Conservation (phyloP, 2,113 vertebrate genomes). For the Pseudorasbora parva region DNA sequence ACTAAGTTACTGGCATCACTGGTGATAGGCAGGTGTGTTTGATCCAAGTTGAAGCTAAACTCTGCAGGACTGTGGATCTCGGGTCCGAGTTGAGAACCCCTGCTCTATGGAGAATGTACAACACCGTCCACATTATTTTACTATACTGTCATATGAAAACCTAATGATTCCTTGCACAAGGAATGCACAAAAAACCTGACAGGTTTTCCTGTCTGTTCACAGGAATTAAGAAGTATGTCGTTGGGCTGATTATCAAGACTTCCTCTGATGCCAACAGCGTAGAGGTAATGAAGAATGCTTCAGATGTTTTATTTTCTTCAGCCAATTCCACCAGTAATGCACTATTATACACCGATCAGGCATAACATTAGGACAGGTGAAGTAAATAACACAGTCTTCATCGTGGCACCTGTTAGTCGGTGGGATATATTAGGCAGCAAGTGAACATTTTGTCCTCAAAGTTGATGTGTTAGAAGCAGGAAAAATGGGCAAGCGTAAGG, state of each 20-base stretch:
- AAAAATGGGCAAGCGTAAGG: too few species aligned
- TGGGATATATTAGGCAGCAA: too few species aligned
- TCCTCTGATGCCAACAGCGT: conserved; percentile 91
- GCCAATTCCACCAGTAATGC: background rate
- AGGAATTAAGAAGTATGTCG: conserved; percentile 98
- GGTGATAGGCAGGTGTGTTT: too few species aligned
- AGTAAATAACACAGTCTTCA: too few species aligned
- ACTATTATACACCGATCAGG: background rate
- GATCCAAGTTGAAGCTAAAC: too few species aligned
- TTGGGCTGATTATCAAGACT: conserved; percentile 96
- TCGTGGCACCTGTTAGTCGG: too few species aligned
- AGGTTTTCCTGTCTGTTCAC: background rate
- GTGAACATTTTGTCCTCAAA: too few species aligned
- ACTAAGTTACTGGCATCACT: too few species aligned
- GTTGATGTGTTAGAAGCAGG: too few species aligned
- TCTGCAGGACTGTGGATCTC: too few species aligned
- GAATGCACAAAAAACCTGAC: background rate
- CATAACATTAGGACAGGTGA: too few species aligned
- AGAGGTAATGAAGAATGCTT: conserved; percentile 76
- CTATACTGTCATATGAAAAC: background rate
- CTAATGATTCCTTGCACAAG: background rate
- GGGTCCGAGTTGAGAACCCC: too few species aligned
- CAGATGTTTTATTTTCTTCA: background rate
- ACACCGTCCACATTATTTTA: background rate
- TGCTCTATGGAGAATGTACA: background rate